These are phyloP conservation scores for Bedellia somnulentella DNA, from an alignment of 2,888 invertebrate genomes.

Conservation along the genomic window DNA sequence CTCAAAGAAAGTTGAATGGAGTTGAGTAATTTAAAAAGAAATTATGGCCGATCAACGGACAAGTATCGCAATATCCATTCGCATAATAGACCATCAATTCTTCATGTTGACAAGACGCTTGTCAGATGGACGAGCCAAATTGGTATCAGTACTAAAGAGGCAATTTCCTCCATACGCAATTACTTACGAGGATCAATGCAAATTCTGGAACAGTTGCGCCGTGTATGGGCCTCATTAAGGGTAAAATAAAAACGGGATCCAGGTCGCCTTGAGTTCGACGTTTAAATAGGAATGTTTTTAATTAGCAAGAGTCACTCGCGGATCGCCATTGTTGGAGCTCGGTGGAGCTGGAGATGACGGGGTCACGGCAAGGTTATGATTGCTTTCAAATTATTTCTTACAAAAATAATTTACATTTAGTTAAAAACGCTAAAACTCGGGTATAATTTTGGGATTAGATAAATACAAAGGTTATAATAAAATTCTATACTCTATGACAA, in stretches of 20 bases:
- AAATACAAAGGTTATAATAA: no score
- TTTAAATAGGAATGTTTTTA: slow-evolving; percentile 38
- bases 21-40: slow-evolving; percentile 11
- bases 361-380: no score
- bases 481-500: no score
- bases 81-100: slow-evolving; percentile 26
- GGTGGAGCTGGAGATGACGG: no score
- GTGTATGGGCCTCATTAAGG: slow-evolving; percentile 49
- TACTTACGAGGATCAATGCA: slow-evolving; percentile 34
- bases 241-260: slow-evolving; percentile 27
- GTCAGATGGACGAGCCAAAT: slow-evolving; percentile 15
- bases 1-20: slow-evolving; percentile 5
- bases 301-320: slow-evolving; percentile 26
- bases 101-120: slow-evolving; percentile 12
- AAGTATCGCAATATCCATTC: slow-evolving; percentile 14
- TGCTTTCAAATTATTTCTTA: no score
- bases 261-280: slow-evolving; percentile 21
- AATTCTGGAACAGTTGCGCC: slow-evolving; percentile 35
- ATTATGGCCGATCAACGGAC: slow-evolving; percentile 12
- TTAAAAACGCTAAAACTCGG: no score
- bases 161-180: slow-evolving; percentile 21
- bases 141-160: slow-evolving; percentile 18
- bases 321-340: slow-evolving; percentile 1
- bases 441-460: no score
- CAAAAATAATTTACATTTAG: no score